Evolutionary conservation across 2,888 invertebrate species (phyloP), one percentile per base, ranked within the genome.

Genomic region (Napeogenes inachia): DNA sequence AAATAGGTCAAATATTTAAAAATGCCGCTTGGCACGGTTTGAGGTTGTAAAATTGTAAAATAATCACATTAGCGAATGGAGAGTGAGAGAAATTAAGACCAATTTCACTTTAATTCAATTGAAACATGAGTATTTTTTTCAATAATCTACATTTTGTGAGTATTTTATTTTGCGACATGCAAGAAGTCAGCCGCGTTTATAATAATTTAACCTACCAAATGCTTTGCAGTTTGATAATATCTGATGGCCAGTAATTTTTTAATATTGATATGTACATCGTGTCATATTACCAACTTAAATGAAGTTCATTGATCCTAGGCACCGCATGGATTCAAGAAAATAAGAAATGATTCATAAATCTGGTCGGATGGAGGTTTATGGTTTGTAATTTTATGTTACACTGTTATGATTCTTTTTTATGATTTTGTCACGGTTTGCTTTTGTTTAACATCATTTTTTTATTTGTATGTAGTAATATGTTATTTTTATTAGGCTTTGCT

Each of bases 1-100:
- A 89, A 89, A 89, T 90, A 90, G 87, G 84, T 82, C 82, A 86
- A 83, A 89, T 84, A 86, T 89, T 86, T 87, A 86, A 87, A 87
- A 87, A 84, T 83, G 80, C 77, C 73, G 74, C 81, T 81, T 87
- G 87, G 85, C 87, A 82, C 84, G 82, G 74, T 79, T 81, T 80
- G 78, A 81, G 69, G 75, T 80, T 73, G 76, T 77, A 73, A 75
- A 75, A 75, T 79, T 79, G 82, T 84, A 30, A 50, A 21, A 30
- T 50, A 82, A 85, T 85, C 78, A 75, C 78, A 82, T 80, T 84
- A 73, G 78, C 78, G 68, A 67, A 69, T 72, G 74, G 76, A 74
- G 61, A 64, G 58, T 54, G 61, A 55, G 61, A 62, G 61, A 62
- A 64, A 60, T 66, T 45, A 45, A 45, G 30, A 13, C 45, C 35